These are phyloP conservation scores for Apamea sordens DNA, from an alignment of 2,888 invertebrate genomes.

Conservation along the genomic window DNA sequence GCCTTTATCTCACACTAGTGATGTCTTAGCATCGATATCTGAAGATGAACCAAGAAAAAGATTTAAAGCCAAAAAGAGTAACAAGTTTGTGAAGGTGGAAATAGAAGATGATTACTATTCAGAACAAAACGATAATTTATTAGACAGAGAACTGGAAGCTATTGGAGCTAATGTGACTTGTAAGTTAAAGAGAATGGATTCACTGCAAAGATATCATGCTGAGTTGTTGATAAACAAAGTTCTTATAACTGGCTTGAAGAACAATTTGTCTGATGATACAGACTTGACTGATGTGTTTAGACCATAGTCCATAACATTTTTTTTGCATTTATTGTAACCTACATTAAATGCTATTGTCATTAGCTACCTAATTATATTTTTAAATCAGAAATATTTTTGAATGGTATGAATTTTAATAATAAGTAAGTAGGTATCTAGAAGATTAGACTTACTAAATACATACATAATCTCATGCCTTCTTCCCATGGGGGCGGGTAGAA, in stretches of 20 bases:
- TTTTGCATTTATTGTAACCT: neutral
- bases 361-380: neutral
- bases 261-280: slow-evolving; percentile 69
- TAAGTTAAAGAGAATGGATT: slow-evolving; percentile 73
- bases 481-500: no score
- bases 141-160: slow-evolving; percentile 70
- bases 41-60: slow-evolving; percentile 52
- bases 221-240: slow-evolving; percentile 76
- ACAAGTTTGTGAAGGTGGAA: slow-evolving; percentile 40
- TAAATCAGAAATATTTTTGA: neutral
- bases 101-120: slow-evolving; percentile 31
- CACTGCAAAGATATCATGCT: slow-evolving; percentile 71
- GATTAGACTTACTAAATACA: no score
- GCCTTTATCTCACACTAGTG: slow-evolving; percentile 30
- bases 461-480: no score
- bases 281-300: slow-evolving; percentile 69
- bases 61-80: slow-evolving; percentile 33
- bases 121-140: slow-evolving; percentile 42
- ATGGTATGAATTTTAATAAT: neutral
- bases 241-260: slow-evolving; percentile 70
- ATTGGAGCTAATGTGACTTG: slow-evolving; percentile 73
- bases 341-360: neutral
- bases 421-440: neutral
- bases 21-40: slow-evolving; percentile 48
- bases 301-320: slow-evolving; percentile 37